Base-by-base conservation (phyloP, 2,888 invertebrate species). In the Mayetiola destructor region DNA sequence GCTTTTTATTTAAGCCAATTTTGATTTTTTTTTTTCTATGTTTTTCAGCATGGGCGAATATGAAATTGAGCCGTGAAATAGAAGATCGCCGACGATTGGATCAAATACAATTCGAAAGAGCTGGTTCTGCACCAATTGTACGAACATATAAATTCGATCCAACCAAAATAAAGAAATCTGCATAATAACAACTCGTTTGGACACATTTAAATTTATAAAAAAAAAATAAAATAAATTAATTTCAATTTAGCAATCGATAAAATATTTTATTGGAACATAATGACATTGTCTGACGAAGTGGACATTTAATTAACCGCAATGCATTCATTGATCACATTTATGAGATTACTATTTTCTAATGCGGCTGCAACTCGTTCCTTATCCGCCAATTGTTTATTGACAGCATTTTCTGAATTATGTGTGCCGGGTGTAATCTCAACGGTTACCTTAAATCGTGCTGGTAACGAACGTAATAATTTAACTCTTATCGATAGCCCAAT, bases 291-390 rank as follows among this genome's bases (percentile, higher is more conserved):
- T 9, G 12, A 32, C 32, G 12, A 32, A 54, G n/a, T 48, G 20
- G 18, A n/a, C 27, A 39, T 20, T 21, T 55, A 9, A 48, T 29
- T n/a, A 0, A 62, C 57, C 4, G 69, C 62, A 35, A 94, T 80
- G 69, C 97, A 99, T 67, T 93, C 89, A 69, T 97, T 96, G 6
- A 99, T 92, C 14, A 96, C 93, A 69, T 88, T 84, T 35, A 95
- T 80, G 1, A 99, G 75, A 67, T 92, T 87, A 20, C 79, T 78
- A 69, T 99, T 99, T 71, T 99, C 99, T 60, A 97, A 74, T 0
- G 99, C 97, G 0, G 99, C 99, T 0, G 96, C 94, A 0, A 99
- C 92, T 61, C 99, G 74, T 70, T 99, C 99, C 69, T 99, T 99
- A 68, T 99, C 99, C 0, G 91, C 92, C 20, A 99, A 75, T 67